Evolutionary conservation across 2,888 invertebrate genomes (phyloP).

Genomic region (Arctia plantaginis): DNA sequence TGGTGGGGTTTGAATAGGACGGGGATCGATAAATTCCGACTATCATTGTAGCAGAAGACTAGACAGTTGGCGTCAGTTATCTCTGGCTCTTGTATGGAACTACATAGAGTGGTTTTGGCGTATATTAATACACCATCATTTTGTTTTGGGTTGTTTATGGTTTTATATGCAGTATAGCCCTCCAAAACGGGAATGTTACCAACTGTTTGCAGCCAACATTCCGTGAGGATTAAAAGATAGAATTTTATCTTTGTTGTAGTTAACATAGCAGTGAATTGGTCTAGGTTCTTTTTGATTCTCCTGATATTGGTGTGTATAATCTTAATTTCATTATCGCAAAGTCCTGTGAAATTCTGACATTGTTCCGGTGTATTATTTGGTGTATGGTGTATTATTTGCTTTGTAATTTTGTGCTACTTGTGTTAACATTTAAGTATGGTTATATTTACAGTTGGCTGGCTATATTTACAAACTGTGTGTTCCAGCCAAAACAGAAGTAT

Average conservation of each 20-base stretch:
- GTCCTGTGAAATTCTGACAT: too few relatives aligned
- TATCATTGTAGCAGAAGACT: not conserved
- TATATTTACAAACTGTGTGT: too few relatives aligned
- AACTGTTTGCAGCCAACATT: not conserved
- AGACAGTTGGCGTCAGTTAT: not conserved
- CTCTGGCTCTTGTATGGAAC: not conserved
- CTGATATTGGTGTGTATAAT: not conserved
- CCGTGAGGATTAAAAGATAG: not conserved
- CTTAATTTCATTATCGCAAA: not conserved
- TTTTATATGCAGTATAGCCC: not conserved
- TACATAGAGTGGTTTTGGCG: not conserved
- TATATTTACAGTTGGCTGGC: too few relatives aligned
- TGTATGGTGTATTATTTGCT: too few relatives aligned
- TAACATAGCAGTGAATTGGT: not conserved
- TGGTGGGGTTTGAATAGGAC: not conserved
- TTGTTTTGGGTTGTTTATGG: not conserved
- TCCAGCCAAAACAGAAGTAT: too few relatives aligned
- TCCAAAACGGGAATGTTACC: not conserved
- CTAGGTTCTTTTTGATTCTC: not conserved
- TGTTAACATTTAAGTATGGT: too few relatives aligned
- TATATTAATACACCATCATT: not conserved
- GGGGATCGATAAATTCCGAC: slow-evolving; percentile 18
- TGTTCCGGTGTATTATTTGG: too few relatives aligned
- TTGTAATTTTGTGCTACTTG: too few relatives aligned
- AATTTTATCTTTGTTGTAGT: not conserved